Evolutionary conservation across 1,140 invertebrate genomes (phyloP), one percentile per base, ranked within the genome.

Genomic region (Stegodyphus mimosarum): DNA sequence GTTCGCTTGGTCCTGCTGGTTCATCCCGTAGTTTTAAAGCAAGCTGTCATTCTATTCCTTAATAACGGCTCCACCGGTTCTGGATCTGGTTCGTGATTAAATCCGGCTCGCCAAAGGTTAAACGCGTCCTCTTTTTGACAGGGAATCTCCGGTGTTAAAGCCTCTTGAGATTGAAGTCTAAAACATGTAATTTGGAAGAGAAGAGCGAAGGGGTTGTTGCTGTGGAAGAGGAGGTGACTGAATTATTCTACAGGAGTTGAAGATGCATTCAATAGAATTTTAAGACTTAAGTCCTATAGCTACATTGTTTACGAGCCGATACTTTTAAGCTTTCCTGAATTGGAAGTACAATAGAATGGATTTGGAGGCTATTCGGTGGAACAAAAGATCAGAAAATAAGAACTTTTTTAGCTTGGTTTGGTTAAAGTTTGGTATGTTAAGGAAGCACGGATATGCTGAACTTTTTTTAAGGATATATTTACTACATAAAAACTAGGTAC

Each of bases 21-120:
- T 74, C 70, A 66, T 81, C 77, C 64, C 67, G 17, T 18, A 50
- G 51, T 53, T 72, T 83, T 83, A 13, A 67, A 66, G 80, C 70
- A 74, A 83, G 70, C 80, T 83, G 80, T 83, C 80, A 83, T 83
- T 83, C 80, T 83, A 83, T 83, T 83, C 72, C 81, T 76, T 84
- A 84, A 84, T 84, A 84, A 84, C 81, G 73, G 81, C 69, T 70
- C 48, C 73, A 49, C 50, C 60, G 48, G 73, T 84, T 69, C 51
- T 70, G 64, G 72, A 76, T 80, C 77, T 69, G 63, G 51, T 52
- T 76, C 64, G 63, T 84, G 81, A 84, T 84, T 84, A 76, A 84
- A 84, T 84, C 81, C 81, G 71, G 76, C 11, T 71, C 70, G 64
- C 64, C 72, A 84, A 76, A 84, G 81, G 81, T 84, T 84, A 84